Conservation (phyloP, 2,888 invertebrate species). For the Drosophila robusta region DNA sequence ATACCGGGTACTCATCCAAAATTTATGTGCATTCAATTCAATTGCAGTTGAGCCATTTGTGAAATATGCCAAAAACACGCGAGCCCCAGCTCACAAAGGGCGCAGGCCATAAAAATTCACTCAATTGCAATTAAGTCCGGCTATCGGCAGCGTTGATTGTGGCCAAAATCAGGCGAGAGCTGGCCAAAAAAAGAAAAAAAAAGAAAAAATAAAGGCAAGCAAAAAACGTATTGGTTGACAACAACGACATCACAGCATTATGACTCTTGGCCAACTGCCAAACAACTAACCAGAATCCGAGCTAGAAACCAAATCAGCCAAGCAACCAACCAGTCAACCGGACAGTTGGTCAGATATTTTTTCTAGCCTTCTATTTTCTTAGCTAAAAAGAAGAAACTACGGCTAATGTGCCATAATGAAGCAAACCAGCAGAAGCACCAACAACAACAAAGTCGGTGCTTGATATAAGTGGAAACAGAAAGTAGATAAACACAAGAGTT, state of each 20-base stretch:
- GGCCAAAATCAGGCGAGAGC: slow-evolving; percentile 27
- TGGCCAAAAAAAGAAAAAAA: slow-evolving; percentile 14
- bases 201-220: not conserved
- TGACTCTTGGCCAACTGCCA: slow-evolving; percentile 64
- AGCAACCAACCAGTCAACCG: slow-evolving; percentile 50
- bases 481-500: slow-evolving; percentile 26
- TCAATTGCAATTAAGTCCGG: slow-evolving; percentile 69
- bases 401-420: slow-evolving; percentile 60
- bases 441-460: slow-evolving; percentile 24
- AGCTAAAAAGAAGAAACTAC: slow-evolving; percentile 4
- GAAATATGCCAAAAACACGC: slow-evolving; percentile 70
- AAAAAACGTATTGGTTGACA: slow-evolving; percentile 43
- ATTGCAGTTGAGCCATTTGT: slow-evolving; percentile 58
- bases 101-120: slow-evolving; percentile 68
- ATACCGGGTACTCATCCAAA: slow-evolving; percentile 29
- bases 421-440: slow-evolving; percentile 36
- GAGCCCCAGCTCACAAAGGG: slow-evolving; percentile 37
- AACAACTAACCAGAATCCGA: slow-evolving; percentile 40
- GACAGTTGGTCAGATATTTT: slow-evolving; percentile 27
- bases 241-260: slow-evolving; percentile 65
- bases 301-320: slow-evolving; percentile 47
- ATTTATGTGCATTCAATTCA: slow-evolving; percentile 73
- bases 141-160: slow-evolving; percentile 58
- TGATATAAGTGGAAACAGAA: slow-evolving; percentile 29
- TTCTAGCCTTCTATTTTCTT: not conserved